A percentile compares a stretch with the other conserved stretches of the same genome.
These are phyloP conservation scores for Drosophila parthenogenetica DNA, from an alignment of 2,888 invertebrate genomes.

Conservation along the genomic window DNA sequence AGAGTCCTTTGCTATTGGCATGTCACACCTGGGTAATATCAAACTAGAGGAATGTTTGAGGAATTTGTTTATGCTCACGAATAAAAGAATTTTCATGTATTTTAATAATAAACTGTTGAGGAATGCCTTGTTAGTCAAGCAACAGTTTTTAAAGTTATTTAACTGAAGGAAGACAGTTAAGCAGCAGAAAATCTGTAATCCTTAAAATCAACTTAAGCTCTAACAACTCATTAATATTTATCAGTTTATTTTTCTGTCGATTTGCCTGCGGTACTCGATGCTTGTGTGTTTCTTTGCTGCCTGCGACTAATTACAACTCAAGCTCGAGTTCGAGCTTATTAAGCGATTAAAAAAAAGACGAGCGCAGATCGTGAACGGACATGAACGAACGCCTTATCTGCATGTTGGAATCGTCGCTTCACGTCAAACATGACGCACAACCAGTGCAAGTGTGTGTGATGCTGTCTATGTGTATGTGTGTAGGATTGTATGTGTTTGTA, in stretches of 20 bases:
- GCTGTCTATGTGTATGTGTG: slow-evolving; percentile 12
- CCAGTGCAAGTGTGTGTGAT: slow-evolving; percentile 34
- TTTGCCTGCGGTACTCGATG: not conserved
- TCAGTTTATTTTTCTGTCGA: slow-evolving; percentile 9
- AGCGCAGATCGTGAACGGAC: slow-evolving; percentile 35
- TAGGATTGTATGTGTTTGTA: slow-evolving; percentile 40
- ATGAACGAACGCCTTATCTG: slow-evolving; percentile 59
- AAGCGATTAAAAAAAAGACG: slow-evolving; percentile 67
- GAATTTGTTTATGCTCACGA: no score
- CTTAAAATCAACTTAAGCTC: not conserved
- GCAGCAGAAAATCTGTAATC: not conserved
- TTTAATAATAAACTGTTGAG: no score
- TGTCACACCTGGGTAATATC: not conserved
- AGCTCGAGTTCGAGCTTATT: slow-evolving; percentile 62
- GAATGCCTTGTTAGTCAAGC: no score
- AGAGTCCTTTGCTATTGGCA: not conserved
- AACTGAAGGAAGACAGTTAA: not conserved
- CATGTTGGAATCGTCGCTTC: slow-evolving; percentile 64
- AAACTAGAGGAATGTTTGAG: no score
- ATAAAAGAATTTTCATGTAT: no score
- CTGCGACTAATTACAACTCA: slow-evolving; percentile 68
- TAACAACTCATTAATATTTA: slow-evolving; percentile 19
- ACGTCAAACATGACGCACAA: slow-evolving; percentile 57
- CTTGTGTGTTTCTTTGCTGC: slow-evolving; percentile 3
- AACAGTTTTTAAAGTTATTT: not conserved